phyloP scores from a whole-genome alignment of 2,113 vertebrate species.

The Plotosus lineatus region DNA sequence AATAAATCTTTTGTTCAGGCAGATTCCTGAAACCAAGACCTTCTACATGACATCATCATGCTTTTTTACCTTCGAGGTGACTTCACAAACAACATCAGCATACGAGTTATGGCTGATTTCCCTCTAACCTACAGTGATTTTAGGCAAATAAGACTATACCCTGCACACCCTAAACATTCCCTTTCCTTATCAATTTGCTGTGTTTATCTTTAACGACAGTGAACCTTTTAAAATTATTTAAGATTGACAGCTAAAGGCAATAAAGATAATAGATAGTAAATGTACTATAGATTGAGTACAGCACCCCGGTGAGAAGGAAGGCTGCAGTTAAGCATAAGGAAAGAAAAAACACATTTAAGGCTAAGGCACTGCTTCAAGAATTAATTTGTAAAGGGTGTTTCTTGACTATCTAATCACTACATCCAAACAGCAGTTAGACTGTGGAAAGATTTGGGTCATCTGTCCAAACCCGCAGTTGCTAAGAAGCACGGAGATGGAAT shows the following conservation, averaged over 20 bases:
- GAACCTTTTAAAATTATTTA: background rate
- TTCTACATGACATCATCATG: constrained; percentile 47
- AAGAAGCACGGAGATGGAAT: constrained; percentile 6
- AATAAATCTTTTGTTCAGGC: constrained; percentile 56
- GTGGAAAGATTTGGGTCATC: constrained; percentile 38
- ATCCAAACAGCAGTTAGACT: constrained; percentile 24
- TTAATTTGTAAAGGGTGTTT: constrained; percentile 22
- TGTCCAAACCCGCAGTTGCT: constrained; percentile 28
- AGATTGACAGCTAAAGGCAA: background rate
- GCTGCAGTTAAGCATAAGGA: background rate
- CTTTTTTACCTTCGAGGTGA: constrained; percentile 45
- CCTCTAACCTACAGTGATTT: background rate
- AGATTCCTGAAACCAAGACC: constrained; percentile 56
- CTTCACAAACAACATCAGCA: constrained; percentile 32
- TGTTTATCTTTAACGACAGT: background rate
- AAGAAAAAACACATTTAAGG: background rate
- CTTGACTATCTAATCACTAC: constrained; percentile 15
- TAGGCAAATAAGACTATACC: background rate
- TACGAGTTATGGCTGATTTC: background rate
- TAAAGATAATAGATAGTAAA: background rate
- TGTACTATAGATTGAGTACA: background rate
- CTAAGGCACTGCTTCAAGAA: background rate
- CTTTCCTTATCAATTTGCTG: background rate
- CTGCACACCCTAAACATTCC: background rate
- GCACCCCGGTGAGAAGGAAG: background rate